phyloP scores from a whole-genome alignment of 2,888 invertebrate species.

The Odontocerum albicorne region DNA sequence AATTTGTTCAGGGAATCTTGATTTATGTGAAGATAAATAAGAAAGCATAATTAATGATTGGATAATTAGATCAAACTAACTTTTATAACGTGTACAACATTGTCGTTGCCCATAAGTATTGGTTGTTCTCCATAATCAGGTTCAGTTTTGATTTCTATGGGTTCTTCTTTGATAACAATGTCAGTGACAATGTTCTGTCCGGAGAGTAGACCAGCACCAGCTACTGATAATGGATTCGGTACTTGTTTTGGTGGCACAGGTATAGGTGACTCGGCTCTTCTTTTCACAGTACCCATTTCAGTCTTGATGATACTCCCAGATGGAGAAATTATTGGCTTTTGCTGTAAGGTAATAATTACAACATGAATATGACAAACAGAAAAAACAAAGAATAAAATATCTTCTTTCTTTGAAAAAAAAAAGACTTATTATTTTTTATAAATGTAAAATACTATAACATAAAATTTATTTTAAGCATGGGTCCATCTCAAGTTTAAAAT shows the following conservation, averaged over 20 bases:
- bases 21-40: too few species aligned
- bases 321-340: slow-evolving; percentile 25
- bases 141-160: slow-evolving; percentile 41
- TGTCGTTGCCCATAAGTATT: slow-evolving; percentile 20
- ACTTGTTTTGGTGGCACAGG: slow-evolving; percentile 18
- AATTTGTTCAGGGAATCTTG: too few species aligned
- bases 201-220: slow-evolving; percentile 2
- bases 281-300: slow-evolving; percentile 31
- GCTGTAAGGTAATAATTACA: slow-evolving; percentile 21
- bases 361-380: too few species aligned
- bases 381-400: too few species aligned
- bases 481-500: too few species aligned
- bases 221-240: slow-evolving; percentile 5
- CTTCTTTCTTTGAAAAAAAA: too few species aligned
- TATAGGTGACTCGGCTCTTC: slow-evolving; percentile 30
- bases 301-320: slow-evolving; percentile 29
- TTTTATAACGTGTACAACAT: slow-evolving; percentile 37
- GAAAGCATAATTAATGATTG: not conserved
- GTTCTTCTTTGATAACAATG: slow-evolving; percentile 42
- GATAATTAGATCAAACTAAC: not conserved
- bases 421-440: too few species aligned
- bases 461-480: too few species aligned
- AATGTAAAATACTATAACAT: too few species aligned
- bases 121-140: slow-evolving; percentile 29
- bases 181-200: slow-evolving; percentile 8